These are phyloP conservation scores for Uropetala carovei DNA, from an alignment of 2,888 invertebrate genomes.

Conservation along the genomic window DNA sequence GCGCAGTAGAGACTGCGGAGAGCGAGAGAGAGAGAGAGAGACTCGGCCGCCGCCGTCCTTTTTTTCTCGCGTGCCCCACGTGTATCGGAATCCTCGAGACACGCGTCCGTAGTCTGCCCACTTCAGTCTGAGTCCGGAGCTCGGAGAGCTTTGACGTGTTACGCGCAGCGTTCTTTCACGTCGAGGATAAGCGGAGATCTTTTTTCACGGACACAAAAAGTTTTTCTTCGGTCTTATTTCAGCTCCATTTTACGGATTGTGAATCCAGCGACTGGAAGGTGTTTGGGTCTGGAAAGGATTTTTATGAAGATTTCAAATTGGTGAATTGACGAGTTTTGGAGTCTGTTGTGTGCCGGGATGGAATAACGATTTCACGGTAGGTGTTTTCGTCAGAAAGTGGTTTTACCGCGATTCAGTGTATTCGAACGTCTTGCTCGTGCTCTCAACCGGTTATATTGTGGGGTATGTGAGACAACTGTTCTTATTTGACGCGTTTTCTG, in stretches of 20 bases:
- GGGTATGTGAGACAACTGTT: no score
- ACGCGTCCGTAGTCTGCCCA: background rate
- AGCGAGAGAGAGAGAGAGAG: constrained; percentile 10
- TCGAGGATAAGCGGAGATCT: background rate
- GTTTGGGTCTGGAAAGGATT: no score
- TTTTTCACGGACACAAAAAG: background rate
- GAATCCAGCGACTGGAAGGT: no score
- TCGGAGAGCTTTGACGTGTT: background rate
- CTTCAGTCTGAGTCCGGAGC: constrained; percentile 17
- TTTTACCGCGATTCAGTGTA: no score
- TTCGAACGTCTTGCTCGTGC: no score
- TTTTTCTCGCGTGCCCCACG: constrained; percentile 4
- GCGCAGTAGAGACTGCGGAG: background rate
- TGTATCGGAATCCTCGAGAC: constrained; percentile 19
- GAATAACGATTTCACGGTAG: no score
- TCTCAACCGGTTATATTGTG: no score
- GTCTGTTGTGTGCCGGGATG: no score
- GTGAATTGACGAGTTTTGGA: no score
- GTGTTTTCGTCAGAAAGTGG: no score
- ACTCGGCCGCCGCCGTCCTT: background rate
- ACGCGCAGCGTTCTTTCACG: background rate
- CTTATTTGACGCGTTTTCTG: no score
- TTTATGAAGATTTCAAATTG: no score
- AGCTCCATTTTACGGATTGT: background rate
- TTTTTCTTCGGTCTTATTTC: background rate